Evolutionary conservation across 2,797 vertebrate genomes (phyloP), one percentile per base, ranked within the genome.

Genomic region (Mormyrops attenuatus): DNA sequence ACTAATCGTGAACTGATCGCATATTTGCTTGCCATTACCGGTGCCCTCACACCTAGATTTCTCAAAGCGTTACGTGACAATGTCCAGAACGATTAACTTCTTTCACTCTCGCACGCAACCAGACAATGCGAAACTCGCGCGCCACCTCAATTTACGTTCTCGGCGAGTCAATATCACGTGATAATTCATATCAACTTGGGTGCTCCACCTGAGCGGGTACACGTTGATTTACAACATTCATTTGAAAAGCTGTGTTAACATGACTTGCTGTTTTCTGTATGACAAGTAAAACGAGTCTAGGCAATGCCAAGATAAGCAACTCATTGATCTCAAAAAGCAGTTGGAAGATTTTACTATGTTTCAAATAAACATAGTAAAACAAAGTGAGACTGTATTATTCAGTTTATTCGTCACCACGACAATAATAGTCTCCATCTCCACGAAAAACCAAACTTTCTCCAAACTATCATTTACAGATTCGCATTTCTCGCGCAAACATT

Each of bases 381-480:
- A 13, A 30, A 66, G 22, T 30, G 60, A 66, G 22, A 66, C 9
- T 66, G 22, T 30, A 30, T 26, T 66, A 66, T 66, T 66, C 9
- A 30, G 60, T 66, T 66, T 66, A 30, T 66, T 30, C 30, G 22
- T 26, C 22, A 66, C 63, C 9, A 30, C 63, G 30, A 66, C 63
- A 30, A 34, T 66, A 66, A 66, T 26, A 30, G 3, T 17, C 20
- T 73, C 13, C 69, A 34, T 77, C 69, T 77, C 34, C 34, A 77
- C 2, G 11, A 77, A 38, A 5, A 38, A 15, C 34, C 34, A 20
- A 77, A 20, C 69, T 7, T 6, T 77, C 1, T 30, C 15, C 30
- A 26, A 63, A 63, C 11, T 5, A 49, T 20, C n/a, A 80, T 89
- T 85, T 69, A 50, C 34, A 38, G 82, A 26, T 89, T 87, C 89